Conservation (phyloP, 1,140 invertebrate genomes). For the Meteorus sp. region DNA sequence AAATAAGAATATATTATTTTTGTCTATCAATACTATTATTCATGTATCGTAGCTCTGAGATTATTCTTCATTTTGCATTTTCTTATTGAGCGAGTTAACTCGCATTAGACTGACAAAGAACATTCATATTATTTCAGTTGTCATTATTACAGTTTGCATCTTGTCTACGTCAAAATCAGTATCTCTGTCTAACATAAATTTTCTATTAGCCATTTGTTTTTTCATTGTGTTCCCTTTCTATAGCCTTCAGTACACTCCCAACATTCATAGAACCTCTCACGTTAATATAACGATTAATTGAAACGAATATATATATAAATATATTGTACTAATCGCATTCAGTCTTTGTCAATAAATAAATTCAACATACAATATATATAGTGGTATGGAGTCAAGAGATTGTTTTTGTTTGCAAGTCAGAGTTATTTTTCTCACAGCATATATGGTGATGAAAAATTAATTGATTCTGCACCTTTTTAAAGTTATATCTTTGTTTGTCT, state of each 20-base stretch:
- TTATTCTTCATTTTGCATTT: not conserved
- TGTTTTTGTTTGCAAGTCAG: not conserved
- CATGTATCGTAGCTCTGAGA: not conserved
- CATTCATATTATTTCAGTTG: too few species aligned
- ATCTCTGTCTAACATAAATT: too few species aligned
- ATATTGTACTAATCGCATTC: slow-evolving; percentile 51
- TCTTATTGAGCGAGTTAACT: too few species aligned
- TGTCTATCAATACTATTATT: not conserved
- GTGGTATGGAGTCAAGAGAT: not conserved
- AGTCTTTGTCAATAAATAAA: slow-evolving; percentile 54
- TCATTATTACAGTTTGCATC: too few species aligned
- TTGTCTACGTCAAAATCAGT: too few species aligned
- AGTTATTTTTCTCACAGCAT: too few species aligned
- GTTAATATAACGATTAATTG: slow-evolving; percentile 16
- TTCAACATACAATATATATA: slow-evolving; percentile 16
- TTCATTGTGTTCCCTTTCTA: not conserved
- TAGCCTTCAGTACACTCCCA: not conserved
- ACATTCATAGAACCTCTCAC: not conserved
- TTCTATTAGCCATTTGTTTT: not conserved
- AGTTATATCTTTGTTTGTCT: too few species aligned
- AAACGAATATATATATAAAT: too few species aligned
- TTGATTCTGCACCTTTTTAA: too few species aligned
- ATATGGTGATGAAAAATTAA: too few species aligned
- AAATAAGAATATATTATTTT: not conserved
- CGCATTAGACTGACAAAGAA: too few species aligned